Conservation (phyloP, 2,113 vertebrate genomes). For the Leptocoma aspasia region DNA sequence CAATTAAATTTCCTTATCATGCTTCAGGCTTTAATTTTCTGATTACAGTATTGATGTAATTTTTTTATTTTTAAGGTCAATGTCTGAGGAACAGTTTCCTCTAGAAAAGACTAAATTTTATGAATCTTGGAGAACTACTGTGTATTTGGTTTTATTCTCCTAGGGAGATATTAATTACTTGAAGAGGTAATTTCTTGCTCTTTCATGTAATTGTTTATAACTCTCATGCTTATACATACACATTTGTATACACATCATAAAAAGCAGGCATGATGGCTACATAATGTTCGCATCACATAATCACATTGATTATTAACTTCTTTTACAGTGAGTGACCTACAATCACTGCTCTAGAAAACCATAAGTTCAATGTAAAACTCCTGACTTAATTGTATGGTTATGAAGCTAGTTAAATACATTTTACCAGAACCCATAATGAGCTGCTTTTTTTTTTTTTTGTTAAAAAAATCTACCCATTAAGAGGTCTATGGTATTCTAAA, state of each 20-base stretch:
- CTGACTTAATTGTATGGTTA: neutral
- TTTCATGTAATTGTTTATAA: neutral
- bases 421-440: fast-evolving
- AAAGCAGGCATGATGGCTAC: neutral
- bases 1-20: neutral
- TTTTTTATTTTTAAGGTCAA: neutral
- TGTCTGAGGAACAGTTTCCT: neutral
- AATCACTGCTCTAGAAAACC: neutral
- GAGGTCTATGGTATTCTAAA: neutral
- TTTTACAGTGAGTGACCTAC: neutral
- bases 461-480: neutral
- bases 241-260: neutral
- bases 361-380: neutral
- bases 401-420: neutral
- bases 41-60: neutral
- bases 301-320: neutral
- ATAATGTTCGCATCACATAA: neutral
- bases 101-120: neutral
- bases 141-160: neutral
- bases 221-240: neutral
- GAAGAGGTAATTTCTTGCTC: neutral
- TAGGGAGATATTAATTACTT: neutral
- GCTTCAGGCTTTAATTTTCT: constrained; percentile 4
- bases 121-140: neutral
- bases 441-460: fast-evolving